phyloP scores from a whole-genome alignment of 2,888 invertebrate genomes.

The Orthosia gothica region DNA sequence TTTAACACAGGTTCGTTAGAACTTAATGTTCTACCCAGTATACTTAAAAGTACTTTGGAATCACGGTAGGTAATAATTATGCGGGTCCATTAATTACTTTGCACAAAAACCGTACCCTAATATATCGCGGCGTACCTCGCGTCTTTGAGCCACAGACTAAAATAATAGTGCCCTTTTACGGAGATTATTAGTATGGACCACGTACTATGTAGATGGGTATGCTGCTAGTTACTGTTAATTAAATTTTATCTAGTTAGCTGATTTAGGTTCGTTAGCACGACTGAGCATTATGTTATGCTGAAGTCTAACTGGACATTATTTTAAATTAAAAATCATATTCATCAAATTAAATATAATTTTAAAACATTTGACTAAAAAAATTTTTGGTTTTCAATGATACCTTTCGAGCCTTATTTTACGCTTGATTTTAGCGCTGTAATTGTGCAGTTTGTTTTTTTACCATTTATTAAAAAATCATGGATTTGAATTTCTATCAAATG shows the following conservation, averaged over 20 bases:
- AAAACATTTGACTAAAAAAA: too few relatives aligned
- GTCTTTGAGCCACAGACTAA: slow-evolving; percentile 36
- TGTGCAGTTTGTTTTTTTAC: too few relatives aligned
- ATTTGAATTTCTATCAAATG: too few relatives aligned
- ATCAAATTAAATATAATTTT: too few relatives aligned
- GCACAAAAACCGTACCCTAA: slow-evolving; percentile 50
- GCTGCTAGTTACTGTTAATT: slow-evolving; percentile 27
- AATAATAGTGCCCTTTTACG: slow-evolving; percentile 38
- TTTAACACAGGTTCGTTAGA: slow-evolving; percentile 29
- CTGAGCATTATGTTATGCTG: neutral
- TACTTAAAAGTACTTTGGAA: slow-evolving; percentile 46
- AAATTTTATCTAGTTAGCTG: slow-evolving; percentile 26
- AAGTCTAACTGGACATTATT: neutral
- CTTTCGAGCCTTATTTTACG: too few relatives aligned
- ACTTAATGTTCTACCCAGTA: slow-evolving; percentile 35
- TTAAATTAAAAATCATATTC: too few relatives aligned
- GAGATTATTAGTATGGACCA: slow-evolving; percentile 7
- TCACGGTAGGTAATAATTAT: slow-evolving; percentile 54
- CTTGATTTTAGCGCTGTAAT: too few relatives aligned
- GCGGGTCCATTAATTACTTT: slow-evolving; percentile 50
- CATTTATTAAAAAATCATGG: too few relatives aligned
- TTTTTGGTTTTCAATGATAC: too few relatives aligned
- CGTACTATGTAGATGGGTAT: slow-evolving; percentile 10
- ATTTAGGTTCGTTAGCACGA: slow-evolving; percentile 21
- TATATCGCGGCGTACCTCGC: slow-evolving; percentile 33